Base-by-base conservation (phyloP, 2,113 vertebrate genomes). In the Phycodurus eques region DNA sequence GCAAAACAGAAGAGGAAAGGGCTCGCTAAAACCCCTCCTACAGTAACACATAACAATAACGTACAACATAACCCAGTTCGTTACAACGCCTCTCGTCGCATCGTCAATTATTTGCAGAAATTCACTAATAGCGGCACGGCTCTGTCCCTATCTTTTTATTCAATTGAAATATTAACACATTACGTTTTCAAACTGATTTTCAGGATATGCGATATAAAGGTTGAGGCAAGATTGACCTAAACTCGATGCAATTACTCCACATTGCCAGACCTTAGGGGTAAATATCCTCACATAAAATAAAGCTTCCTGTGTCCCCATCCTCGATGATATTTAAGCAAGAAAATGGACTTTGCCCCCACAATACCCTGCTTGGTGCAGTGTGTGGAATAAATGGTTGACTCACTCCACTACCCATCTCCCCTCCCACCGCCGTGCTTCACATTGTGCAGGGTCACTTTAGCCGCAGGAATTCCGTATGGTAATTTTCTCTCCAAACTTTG, bases 341-440 rank as follows among this genome's bases (percentile, higher is more conserved):
- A 60, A 72, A 47, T 62, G 80, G 84, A 87, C 85, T 83, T 84
- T 84, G 78, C 10, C 60, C 56, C 76, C 46, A 33, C 35, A 49
- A 70, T 42, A 60, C 68, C 59, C 59, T 35, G 14, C 59, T 35
- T 62, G 46, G 33, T 71, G 62, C 64, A 82, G 53, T 35, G 27
- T 74, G 72, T 68, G 70, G 71, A 78, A 83, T 79, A 77, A 81
- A 87, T 78, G 54, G 73, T 74, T 83, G 57, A 82, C 80, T 80
- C 51, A 49, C 69, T 76, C 35, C 39, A n/a, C 62, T 43, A 77
- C 67, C 64, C 68, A 27, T 63, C 39, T 39, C 72, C 63, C 69
- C 81, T 84, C 67, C 72, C 79, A 80, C 80, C 54, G 43, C 65
- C 44, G 53, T 72, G 70, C 47, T 72, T 33, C 71, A 60, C 42